phyloP scores from a whole-genome alignment of 37 sponge, comb jelly and placozoan genomes.

The Haliclona indistincta region DNA sequence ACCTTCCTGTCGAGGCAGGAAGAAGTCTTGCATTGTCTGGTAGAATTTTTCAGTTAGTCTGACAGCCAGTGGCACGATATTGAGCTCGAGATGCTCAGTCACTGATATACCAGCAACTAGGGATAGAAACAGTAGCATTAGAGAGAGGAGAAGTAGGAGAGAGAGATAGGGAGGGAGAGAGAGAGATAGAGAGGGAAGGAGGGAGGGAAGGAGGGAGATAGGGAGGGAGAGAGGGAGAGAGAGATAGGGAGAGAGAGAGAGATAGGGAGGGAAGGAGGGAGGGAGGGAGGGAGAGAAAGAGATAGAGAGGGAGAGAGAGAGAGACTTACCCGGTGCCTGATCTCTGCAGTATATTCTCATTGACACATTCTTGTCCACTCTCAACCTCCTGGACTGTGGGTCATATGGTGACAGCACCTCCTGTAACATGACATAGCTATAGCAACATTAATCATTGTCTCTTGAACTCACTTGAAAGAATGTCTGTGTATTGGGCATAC shows the following conservation, averaged over 20 bases:
- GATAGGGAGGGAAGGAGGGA: neutral
- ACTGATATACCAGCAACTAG: conserved; percentile 93
- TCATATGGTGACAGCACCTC: conserved; percentile 78
- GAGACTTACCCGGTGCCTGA: conserved; percentile 60
- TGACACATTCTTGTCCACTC: conserved; percentile 78
- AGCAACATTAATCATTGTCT: neutral
- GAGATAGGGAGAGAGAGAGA: neutral
- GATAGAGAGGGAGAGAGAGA: no score
- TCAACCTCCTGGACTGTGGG: conserved; percentile 45
- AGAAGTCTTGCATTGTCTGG: conserved; percentile 85
- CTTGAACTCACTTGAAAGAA: conserved; percentile 47
- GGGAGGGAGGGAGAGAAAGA: neutral
- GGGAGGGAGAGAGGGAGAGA: neutral
- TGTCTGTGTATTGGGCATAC: conserved; percentile 69
- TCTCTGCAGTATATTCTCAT: conserved; percentile 77
- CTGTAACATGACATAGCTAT: conserved; percentile 8
- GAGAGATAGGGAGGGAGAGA: neutral
- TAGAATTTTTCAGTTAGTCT: conserved; percentile 81
- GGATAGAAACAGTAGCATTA: neutral
- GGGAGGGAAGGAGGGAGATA: neutral
- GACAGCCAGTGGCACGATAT: conserved; percentile 89
- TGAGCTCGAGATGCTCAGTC: conserved; percentile 93
- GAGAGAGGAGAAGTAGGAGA: neutral
- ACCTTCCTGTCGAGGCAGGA: conserved; percentile 67
- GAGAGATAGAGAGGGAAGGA: neutral